Evolutionary conservation across 2,797 vertebrate species (phyloP).

Genomic region (Leptodactylus fallax): DNA sequence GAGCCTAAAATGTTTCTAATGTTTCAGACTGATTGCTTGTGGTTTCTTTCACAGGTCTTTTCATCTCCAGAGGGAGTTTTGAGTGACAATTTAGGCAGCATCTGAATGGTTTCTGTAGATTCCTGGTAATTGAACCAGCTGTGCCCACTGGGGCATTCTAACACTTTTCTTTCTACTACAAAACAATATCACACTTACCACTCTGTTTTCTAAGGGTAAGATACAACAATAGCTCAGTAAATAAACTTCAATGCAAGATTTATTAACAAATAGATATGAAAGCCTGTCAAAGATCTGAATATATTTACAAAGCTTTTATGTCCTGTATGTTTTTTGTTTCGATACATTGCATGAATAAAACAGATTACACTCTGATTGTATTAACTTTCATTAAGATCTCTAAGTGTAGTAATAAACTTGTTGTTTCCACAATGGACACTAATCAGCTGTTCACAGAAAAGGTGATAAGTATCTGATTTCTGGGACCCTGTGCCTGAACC

Average conservation of each 20-base stretch:
- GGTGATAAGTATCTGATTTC: too few species aligned
- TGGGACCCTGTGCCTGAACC: too few species aligned
- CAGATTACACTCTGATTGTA: too few species aligned
- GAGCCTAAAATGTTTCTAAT: neutral
- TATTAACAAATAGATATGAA: neutral
- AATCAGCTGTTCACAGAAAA: too few species aligned
- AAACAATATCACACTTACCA: neutral
- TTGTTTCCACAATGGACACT: too few species aligned
- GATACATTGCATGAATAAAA: too few species aligned
- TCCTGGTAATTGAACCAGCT: neutral
- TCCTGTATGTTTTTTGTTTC: too few species aligned
- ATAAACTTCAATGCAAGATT: neutral
- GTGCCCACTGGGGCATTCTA: neutral
- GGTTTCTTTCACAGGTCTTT: neutral
- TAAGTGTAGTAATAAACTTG: too few species aligned
- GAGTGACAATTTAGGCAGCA: neutral
- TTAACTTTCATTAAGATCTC: too few species aligned
- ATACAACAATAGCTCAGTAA: neutral
- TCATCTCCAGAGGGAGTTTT: neutral
- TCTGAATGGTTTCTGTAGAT: neutral
- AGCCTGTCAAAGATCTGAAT: too few species aligned
- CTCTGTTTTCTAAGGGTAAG: neutral
- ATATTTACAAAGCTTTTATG: too few species aligned
- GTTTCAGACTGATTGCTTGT: conserved; percentile 3
- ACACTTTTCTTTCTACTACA: neutral